A percentile compares a stretch with the other conserved stretches of the same genome.
Conservation (phyloP, 2,888 invertebrate genomes). For the Podabrus alpinus region DNA sequence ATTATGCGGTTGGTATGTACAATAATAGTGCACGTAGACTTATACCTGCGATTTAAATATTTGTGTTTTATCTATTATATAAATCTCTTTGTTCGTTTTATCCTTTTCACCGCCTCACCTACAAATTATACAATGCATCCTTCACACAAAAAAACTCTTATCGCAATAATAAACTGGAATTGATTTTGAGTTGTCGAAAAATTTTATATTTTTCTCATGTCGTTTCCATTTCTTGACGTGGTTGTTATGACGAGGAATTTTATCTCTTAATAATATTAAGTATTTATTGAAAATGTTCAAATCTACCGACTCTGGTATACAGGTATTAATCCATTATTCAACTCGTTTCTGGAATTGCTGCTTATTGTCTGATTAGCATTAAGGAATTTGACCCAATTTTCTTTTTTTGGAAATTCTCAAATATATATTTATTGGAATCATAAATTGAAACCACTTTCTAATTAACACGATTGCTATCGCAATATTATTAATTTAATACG, state of each 20-base stretch:
- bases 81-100: background rate
- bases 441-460: background rate
- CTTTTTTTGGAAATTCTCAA: background rate
- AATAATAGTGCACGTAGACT: too few relatives aligned
- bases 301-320: background rate
- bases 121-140: background rate
- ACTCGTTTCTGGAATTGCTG: background rate
- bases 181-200: background rate
- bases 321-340: background rate
- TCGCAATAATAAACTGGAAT: background rate
- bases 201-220: background rate
- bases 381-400: background rate
- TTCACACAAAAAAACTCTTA: background rate
- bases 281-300: background rate
- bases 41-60: background rate
- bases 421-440: background rate
- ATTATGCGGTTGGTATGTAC: too few relatives aligned
- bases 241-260: background rate
- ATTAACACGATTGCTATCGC: background rate
- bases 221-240: background rate
- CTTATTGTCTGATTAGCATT: background rate
- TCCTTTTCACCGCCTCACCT: background rate
- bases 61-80: too few relatives aligned
- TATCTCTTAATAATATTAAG: background rate
- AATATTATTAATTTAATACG: background rate